Evolutionary conservation across 2,797 vertebrate genomes (phyloP).

Genomic region (Pantherophis vulpinus): DNA sequence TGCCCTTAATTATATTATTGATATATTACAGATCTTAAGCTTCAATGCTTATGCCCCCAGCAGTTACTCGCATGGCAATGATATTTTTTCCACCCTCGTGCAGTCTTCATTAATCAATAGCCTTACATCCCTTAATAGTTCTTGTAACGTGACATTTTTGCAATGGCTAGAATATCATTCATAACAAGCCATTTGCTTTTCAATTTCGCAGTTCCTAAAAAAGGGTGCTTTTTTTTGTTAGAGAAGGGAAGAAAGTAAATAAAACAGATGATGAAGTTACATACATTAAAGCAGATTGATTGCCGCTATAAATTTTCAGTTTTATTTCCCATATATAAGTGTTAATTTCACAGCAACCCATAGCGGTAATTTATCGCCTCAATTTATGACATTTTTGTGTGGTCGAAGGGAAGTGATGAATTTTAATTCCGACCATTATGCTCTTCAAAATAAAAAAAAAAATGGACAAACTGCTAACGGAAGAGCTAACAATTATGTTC

Average conservation of each 20-base stretch:
- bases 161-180: not conserved
- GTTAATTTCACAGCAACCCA: conserved; percentile 64
- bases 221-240: conserved; percentile 39
- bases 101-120: not conserved
- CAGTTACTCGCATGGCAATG: not conserved
- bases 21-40: not conserved
- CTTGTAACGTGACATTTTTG: not conserved
- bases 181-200: not conserved
- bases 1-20: not conserved
- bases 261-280: conserved; percentile 63
- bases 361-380: conserved; percentile 55
- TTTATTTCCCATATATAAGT: conserved; percentile 63
- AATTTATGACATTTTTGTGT: conserved; percentile 63
- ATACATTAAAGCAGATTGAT: conserved; percentile 55
- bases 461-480: not conserved
- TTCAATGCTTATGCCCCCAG: not conserved
- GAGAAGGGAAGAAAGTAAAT: conserved; percentile 51
- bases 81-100: not conserved
- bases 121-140: not conserved
- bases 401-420: conserved; percentile 54
- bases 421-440: conserved; percentile 60
- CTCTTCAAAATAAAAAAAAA: not conserved
- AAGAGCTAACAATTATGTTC: conserved; percentile 26
- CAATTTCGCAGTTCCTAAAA: rapidly evolving
- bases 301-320: conserved; percentile 60